Evolutionary conservation across 1,140 invertebrate genomes (phyloP).

Genomic region (Drosophila pectinifera): DNA sequence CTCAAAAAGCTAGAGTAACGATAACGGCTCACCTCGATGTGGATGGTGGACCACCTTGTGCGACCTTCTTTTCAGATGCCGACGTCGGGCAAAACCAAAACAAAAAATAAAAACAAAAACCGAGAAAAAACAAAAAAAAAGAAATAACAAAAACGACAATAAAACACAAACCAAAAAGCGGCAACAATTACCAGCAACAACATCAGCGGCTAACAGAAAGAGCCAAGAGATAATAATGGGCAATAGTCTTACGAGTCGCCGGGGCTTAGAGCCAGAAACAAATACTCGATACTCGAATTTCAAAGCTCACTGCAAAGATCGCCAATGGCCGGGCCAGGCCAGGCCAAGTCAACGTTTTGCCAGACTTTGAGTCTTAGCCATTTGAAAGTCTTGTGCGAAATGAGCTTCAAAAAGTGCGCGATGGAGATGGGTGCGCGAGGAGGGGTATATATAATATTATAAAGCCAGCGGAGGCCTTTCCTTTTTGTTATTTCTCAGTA

Average conservation of each 20-base stretch:
- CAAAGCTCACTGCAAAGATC: slow-evolving; percentile 52
- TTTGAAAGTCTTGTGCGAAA: slow-evolving; percentile 78
- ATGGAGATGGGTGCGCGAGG: slow-evolving; percentile 11
- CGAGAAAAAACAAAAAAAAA: slow-evolving; percentile 43
- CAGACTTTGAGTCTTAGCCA: slow-evolving; percentile 49
- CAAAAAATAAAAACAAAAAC: slow-evolving; percentile 29
- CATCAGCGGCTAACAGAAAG: slow-evolving; percentile 48
- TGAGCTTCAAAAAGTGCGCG: slow-evolving; percentile 55
- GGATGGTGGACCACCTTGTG: slow-evolving; percentile 76
- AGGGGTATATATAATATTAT: slow-evolving; percentile 9
- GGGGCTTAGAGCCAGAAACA: slow-evolving; percentile 30
- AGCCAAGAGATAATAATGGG: slow-evolving; percentile 70
- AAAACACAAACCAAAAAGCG: slow-evolving; percentile 58
- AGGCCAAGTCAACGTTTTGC: slow-evolving; percentile 33
- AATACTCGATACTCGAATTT: slow-evolving; percentile 66
- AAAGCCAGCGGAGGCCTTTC: slow-evolving; percentile 54
- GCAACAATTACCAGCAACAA: slow-evolving; percentile 76
- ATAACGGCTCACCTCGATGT: slow-evolving; percentile 62
- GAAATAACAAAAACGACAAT: slow-evolving; percentile 45
- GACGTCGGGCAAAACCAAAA: slow-evolving; percentile 51
- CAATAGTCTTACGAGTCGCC: slow-evolving; percentile 57
- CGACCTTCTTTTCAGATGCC: slow-evolving; percentile 77
- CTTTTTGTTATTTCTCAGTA: slow-evolving; percentile 53
- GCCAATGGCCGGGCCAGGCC: slow-evolving; percentile 32
- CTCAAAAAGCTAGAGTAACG: slow-evolving; percentile 25